Base-by-base conservation (phyloP, 2,888 invertebrate genomes). In the Leistus spinibarbis region DNA sequence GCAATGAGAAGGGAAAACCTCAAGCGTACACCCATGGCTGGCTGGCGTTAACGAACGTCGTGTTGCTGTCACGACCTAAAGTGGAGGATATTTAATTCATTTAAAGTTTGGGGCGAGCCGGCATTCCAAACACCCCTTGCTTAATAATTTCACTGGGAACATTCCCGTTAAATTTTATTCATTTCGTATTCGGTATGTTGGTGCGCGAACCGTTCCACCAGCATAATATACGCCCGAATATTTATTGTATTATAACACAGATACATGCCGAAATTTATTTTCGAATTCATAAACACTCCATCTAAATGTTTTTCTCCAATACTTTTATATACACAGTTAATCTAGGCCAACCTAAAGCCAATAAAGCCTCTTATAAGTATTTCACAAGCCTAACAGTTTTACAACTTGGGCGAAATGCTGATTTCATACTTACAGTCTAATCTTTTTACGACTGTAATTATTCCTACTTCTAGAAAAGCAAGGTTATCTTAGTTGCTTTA, bases 31-130 rank as follows among this genome's bases (percentile, higher is more conserved):
- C 13, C 40, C 40, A 40, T 40, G 40, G 68, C 66, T 76, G 63
- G 73, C 76, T 65, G 60, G 67, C 76, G 77, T 72, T 78, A 78
- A 78, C 77, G 77, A 78, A 77, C 66, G 77, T 77, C 69, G 77
- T 71, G 76, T 56, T 76, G 76, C 77, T 77, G 78, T 78, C 78
- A 76, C 76, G 76, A 76, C 22, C 77, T 76, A 76, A 77, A 78
- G 79, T 77, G 78, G 72, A 78, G 78, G 78, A 79, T 79, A 79
- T 80, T 80, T 80, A 80, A 81, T 79, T 81, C 81, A 80, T 81
- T 80, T 80, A 80, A 79, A 78, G 72, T 72, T 72, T 60, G 10
- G 66, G 27, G 57, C 64, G 16, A 65, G 24, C 63, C 65, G n/a
- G 10, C 27, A 65, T 66, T 72, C 66, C 72, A 65, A 72, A 66